Percentiles rank a stretch among this genome's conserved stretches.
phyloP scores from a whole-genome alignment of 1,140 invertebrate species.

The Zelostemma sp. region DNA sequence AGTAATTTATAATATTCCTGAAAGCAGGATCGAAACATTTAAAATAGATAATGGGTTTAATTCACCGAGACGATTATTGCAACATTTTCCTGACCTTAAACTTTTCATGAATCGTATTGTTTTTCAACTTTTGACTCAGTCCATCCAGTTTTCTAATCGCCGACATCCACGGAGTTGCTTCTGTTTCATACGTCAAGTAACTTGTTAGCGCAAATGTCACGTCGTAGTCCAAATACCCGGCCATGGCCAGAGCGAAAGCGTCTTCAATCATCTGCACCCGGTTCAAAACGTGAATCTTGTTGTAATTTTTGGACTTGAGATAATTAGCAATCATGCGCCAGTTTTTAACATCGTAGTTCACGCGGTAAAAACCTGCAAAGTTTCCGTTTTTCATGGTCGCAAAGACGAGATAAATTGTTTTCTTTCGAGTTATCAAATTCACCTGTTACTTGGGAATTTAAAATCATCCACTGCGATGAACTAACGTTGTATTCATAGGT shows the following conservation, averaged over 20 bases:
- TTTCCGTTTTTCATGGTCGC: too few species aligned
- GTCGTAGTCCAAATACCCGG: background rate
- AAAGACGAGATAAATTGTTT: too few species aligned
- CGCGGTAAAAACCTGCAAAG: slow-evolving; percentile 73
- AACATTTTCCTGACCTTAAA: background rate
- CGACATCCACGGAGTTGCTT: background rate
- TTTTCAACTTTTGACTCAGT: background rate
- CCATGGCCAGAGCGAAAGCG: background rate
- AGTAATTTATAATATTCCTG: background rate
- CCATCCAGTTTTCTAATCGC: background rate
- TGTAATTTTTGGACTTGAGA: slow-evolving; percentile 62
- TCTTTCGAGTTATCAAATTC: too few species aligned
- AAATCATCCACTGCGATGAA: background rate
- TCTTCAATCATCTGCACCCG: slow-evolving; percentile 66
- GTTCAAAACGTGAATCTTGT: slow-evolving; percentile 74
- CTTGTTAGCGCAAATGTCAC: background rate
- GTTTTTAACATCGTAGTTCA: slow-evolving; percentile 73
- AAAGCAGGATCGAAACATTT: background rate
- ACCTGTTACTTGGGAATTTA: background rate
- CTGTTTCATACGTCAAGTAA: slow-evolving; percentile 3
- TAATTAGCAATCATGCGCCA: slow-evolving; percentile 70
- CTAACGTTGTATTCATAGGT: background rate
- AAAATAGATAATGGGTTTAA: background rate
- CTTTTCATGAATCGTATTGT: background rate
- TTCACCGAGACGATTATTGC: background rate